A percentile compares a stretch with the other conserved stretches of the same genome.
These are phyloP conservation scores for Momotus momota DNA, from an alignment of 2,797 vertebrate species.

Conservation along the genomic window DNA sequence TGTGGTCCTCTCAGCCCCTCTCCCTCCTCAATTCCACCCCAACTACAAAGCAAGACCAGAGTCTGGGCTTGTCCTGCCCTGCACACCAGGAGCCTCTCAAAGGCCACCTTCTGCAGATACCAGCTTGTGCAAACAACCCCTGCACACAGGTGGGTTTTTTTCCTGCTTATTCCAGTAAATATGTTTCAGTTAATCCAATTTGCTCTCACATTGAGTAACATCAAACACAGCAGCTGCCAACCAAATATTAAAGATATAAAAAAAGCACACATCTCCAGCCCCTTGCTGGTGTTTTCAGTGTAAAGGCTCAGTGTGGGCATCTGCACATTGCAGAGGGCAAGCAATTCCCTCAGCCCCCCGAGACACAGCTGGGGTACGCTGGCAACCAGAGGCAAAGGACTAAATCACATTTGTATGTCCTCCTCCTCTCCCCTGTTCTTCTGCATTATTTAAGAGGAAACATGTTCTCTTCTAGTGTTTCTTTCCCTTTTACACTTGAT, in stretches of 20 bases:
- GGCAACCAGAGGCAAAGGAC: not conserved
- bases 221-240: conserved; percentile 8
- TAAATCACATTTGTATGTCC: not conserved
- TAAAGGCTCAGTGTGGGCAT: fast-evolving
- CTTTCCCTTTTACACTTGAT: not conserved
- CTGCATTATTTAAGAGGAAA: conserved; percentile 20
- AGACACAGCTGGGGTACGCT: not conserved
- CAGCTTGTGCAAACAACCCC: not conserved
- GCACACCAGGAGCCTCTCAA: fast-evolving
- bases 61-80: no score
- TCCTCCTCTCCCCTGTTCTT: not conserved
- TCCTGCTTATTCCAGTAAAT: not conserved
- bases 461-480: not conserved
- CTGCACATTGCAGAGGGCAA: not conserved
- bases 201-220: not conserved
- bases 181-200: conserved; percentile 53
- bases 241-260: not conserved
- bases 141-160: fast-evolving
- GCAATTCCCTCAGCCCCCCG: fast-evolving
- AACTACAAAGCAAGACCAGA: not conserved
- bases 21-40: no score
- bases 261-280: not conserved
- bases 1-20: not conserved
- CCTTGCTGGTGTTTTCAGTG: not conserved
- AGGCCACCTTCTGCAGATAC: not conserved